A percentile compares a stretch with the other conserved stretches of the same genome.
phyloP scores from a whole-genome alignment of 2,797 vertebrate species.

The Craterocephalus amniculus region DNA sequence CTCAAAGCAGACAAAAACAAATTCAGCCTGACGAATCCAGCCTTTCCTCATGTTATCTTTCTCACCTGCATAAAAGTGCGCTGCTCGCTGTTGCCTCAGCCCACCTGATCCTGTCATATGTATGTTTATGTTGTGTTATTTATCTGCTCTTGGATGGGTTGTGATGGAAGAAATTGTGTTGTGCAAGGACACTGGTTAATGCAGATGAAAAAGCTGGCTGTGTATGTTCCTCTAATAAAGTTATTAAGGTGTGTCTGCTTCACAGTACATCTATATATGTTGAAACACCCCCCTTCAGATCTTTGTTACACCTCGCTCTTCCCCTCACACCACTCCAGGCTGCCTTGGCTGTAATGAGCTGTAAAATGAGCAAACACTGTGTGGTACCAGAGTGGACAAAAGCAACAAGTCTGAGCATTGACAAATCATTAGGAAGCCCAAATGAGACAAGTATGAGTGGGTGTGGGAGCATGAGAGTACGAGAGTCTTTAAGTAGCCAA shows the following conservation, averaged over 20 bases:
- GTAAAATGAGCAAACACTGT: conserved; percentile 53
- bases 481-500: conserved; percentile 48
- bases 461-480: conserved; percentile 29
- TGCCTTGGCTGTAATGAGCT: conserved; percentile 49
- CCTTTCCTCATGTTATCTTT: too few relatives aligned
- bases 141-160: too few relatives aligned
- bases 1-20: too few relatives aligned
- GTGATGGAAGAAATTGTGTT: too few relatives aligned
- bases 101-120: too few relatives aligned
- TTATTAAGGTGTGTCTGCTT: not conserved
- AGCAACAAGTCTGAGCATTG: conserved; percentile 36
- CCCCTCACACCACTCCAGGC: conserved; percentile 42
- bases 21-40: too few relatives aligned
- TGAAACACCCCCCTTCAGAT: conserved; percentile 25
- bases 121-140: too few relatives aligned
- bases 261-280: conserved; percentile 35
- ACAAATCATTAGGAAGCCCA: conserved; percentile 66
- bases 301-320: conserved; percentile 37
- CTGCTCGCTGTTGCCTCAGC: too few relatives aligned
- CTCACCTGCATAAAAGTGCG: too few relatives aligned
- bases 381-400: conserved; percentile 38
- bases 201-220: conserved; percentile 6
- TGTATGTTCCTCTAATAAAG: too few relatives aligned
- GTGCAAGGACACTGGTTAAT: too few relatives aligned
- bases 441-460: conserved; percentile 54